phyloP scores from a whole-genome alignment of 2,113 vertebrate genomes.

The Pithys albifrons region DNA sequence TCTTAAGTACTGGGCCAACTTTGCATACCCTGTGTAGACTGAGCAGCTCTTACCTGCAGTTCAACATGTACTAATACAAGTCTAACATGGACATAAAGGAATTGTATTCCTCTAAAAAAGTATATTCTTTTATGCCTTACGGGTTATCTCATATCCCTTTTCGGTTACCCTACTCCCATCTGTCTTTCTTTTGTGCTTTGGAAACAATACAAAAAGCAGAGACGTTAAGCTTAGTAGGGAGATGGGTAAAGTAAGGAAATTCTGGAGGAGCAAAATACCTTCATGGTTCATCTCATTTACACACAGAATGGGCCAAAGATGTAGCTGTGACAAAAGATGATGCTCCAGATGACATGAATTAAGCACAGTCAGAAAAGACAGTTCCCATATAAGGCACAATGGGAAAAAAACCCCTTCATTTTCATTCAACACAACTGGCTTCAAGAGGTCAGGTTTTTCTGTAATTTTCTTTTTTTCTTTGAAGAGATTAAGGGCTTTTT shows the following conservation, averaged over 20 bases:
- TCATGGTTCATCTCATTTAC: neutral
- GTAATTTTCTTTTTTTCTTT: neutral
- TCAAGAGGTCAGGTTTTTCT: rapidly evolving
- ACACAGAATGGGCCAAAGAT: neutral
- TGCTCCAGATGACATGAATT: neutral
- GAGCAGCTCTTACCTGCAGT: neutral
- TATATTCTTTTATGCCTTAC: neutral
- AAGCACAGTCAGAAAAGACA: neutral
- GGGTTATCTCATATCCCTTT: neutral
- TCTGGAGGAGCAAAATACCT: neutral
- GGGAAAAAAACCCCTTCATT: neutral
- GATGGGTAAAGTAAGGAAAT: neutral
- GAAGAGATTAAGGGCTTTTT: neutral
- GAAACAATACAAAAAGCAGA: neutral
- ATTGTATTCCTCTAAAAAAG: neutral
- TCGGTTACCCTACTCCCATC: neutral
- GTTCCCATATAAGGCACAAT: neutral
- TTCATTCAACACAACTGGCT: neutral
- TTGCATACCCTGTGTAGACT: neutral
- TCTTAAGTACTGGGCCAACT: neutral
- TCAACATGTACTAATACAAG: neutral
- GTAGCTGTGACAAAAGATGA: neutral
- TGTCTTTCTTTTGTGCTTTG: neutral
- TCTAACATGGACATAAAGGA: neutral
- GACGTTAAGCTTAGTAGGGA: neutral